Evolutionary conservation across 2,113 vertebrate species (phyloP), one percentile per base, ranked within the genome.

Genomic region (Laticauda colubrina): DNA sequence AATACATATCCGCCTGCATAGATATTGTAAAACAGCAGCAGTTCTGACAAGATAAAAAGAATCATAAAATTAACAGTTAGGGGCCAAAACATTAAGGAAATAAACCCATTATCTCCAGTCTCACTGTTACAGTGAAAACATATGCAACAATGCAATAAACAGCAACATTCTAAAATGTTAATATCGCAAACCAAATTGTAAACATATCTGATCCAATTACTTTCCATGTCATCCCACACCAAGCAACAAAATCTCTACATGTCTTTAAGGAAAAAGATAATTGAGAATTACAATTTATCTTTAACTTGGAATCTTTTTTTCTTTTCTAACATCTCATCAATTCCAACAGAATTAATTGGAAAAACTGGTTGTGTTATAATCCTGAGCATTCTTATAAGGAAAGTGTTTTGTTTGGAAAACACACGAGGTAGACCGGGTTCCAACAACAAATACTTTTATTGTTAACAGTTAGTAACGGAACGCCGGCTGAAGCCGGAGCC

Each of bases 321-420:
- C 54, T 87, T 94, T 88, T 39, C 48, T 54, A 53, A 90, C 87
- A 92, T 90, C 85, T 75, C 92, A 94, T 89, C 91, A 92, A 0
- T 4, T 23, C 88, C 91, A 95, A 87, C 92, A 94, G 53, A 89
- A 91, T 18, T 34, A 87, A 95, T 88, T 69, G 2, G 93, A 94
- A 93, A 93, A 93, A 81, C 57, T 85, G 0, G 0, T 75, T 15
- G 34, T 56, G 89, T 94, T 87, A 90, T 92, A 95, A 81, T 81
- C 87, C 20, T 0, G 34, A 91, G 34, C 90, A 93, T 91, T 69
- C 91, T 87, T 1, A 4, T 45, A 88, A 57, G 2, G 20, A 26
- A 87, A 92, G 85, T n/a, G n/a, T n/a, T n/a, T n/a, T n/a, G n/a
- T n/a, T n/a, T n/a, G n/a, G n/a, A n/a, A n/a, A n/a, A n/a, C n/a